phyloP scores from a whole-genome alignment of 2,888 invertebrate genomes.

The Deroplatys truncata region DNA sequence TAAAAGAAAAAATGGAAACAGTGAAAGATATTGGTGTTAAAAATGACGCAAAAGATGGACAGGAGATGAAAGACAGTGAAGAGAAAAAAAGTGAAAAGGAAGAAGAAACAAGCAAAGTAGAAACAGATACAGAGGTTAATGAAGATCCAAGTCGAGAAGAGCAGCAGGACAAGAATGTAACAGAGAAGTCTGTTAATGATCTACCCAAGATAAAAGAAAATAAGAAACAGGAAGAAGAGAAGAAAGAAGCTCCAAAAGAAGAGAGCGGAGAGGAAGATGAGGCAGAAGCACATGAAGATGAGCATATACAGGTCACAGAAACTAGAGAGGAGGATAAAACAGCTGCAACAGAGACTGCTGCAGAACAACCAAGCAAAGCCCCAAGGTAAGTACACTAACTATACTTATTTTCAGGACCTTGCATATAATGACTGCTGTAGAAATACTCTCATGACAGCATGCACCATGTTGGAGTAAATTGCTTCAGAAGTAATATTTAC shows the following conservation, averaged over 20 bases:
- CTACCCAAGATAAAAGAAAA: neutral
- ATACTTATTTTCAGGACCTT: neutral
- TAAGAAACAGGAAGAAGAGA: neutral
- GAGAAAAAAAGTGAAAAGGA: constrained; percentile 19
- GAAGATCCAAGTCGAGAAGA: constrained; percentile 30
- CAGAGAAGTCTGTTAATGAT: constrained; percentile 6
- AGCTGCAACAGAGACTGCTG: constrained; percentile 25
- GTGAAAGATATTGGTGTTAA: constrained; percentile 26
- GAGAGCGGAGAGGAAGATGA: neutral
- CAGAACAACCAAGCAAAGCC: neutral
- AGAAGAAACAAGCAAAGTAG: constrained; percentile 9
- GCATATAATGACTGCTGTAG: neutral
- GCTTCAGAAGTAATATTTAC: no score
- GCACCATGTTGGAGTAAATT: no score
- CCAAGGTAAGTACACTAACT: neutral
- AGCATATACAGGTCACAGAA: neutral
- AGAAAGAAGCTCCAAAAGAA: neutral
- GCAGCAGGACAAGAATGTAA: constrained; percentile 32
- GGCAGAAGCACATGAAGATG: neutral
- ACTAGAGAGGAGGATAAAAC: constrained; percentile 28
- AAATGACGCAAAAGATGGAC: neutral
- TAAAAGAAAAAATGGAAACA: constrained; percentile 41
- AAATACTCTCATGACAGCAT: no score
- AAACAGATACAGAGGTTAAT: neutral
- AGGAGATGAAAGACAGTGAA: constrained; percentile 2